phyloP scores from a whole-genome alignment of 2,888 invertebrate species.

The Lasioglossum lativentre region DNA sequence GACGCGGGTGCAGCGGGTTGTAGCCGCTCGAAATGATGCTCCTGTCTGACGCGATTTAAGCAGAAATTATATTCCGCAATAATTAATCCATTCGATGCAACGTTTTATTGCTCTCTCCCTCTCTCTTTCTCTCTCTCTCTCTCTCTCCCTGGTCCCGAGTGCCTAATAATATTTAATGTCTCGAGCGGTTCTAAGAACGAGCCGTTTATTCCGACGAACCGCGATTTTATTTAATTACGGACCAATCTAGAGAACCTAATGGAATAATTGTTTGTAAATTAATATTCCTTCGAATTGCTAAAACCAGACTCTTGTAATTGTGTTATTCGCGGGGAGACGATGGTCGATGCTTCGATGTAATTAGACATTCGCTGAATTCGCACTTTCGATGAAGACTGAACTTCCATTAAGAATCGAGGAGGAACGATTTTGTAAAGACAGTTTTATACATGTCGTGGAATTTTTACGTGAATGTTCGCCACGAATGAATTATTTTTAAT shows the following conservation, averaged over 20 bases:
- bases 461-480: too few species aligned
- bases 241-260: neutral
- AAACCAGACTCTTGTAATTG: neutral
- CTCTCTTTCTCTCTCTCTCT: neutral
- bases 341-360: neutral
- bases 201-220: neutral
- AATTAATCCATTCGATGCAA: neutral
- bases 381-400: neutral
- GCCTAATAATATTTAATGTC: neutral
- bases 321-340: neutral
- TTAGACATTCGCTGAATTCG: neutral
- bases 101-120: neutral
- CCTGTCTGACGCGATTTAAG: neutral
- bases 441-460: too few species aligned
- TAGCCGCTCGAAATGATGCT: neutral
- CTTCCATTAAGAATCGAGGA: neutral
- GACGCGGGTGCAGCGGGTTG: slow-evolving; percentile 5
- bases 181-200: neutral
- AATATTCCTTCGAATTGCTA: neutral
- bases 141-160: neutral
- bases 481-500: too few species aligned
- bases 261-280: neutral
- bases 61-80: neutral
- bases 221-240: neutral
- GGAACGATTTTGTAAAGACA: too few species aligned